Base-by-base conservation (phyloP, 2,113 vertebrate genomes). In the Heloderma charlesbogerti region DNA sequence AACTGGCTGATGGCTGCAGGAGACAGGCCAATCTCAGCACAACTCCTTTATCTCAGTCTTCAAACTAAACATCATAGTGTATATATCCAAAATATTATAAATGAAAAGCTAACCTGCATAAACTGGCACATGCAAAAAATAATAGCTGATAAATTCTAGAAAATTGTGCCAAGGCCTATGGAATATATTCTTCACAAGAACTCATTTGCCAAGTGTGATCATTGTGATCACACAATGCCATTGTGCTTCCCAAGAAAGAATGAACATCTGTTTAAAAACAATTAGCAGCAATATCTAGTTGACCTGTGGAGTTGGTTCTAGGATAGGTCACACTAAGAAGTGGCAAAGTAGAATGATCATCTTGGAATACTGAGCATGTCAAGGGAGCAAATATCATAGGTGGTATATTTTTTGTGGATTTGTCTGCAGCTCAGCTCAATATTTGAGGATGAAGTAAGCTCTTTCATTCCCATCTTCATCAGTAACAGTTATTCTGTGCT, bases 21-120 rank as follows among this genome's bases (percentile, higher is more conserved):
- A 69, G 27, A 29, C 66, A 69, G 66, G 66, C 66, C 69, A 71
- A 6, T 71, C 69, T 34, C 25, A 31, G 6, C 69, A 31, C 27
- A 5, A 83, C 81, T 95, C 67, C 95, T 95, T 96, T 75, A 92
- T 95, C 88, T 95, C 88, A 94, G 87, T 79, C 89, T 81, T 83
- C 82, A 95, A 94, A 95, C 91, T 95, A 95, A 77, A 92, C 90
- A 93, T 40, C 74, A 75, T 84, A 92, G 71, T 84, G 84, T 80
- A 94, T 95, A 94, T 88, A 51, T 92, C 92, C 86, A 91, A 95
- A 96, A 93, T 93, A 94, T 81, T 90, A 91, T 69, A 69, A 69
- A 69, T 4, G 4, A 29, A 69, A 29, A 5, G 66, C 4, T 69
- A 69, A 4, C 89, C 43, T 89, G 94, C 89, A 94, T 95, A 92